Conservation (phyloP, 2,113 vertebrate species). For the Eudyptes chrysolophus region DNA sequence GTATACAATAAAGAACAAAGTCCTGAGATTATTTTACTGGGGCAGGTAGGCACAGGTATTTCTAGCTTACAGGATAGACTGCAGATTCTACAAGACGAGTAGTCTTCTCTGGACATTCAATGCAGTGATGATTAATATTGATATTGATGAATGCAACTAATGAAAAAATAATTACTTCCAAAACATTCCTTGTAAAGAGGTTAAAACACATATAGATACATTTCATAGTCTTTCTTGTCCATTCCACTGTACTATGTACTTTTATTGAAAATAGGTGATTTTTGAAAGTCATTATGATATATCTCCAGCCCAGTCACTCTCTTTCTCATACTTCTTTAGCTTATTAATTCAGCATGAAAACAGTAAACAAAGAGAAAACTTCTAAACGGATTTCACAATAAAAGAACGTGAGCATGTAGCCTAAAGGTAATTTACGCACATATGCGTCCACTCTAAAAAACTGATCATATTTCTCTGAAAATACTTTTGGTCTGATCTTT, state of each 20-base stretch:
- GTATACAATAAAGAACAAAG: not conserved
- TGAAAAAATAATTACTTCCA: not conserved
- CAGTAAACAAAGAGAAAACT: not conserved
- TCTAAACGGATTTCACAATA: not conserved
- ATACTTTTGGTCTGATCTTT: not conserved
- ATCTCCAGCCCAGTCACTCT: not conserved
- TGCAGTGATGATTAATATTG: not conserved
- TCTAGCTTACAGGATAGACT: not conserved
- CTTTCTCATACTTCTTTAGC: not conserved
- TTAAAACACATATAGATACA: not conserved
- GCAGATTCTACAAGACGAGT: not conserved
- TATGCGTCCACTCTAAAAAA: not conserved
- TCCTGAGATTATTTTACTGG: not conserved
- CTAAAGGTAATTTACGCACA: not conserved
- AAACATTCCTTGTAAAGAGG: not conserved
- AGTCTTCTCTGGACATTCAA: not conserved
- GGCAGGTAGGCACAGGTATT: not conserved
- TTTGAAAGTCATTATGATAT: not conserved
- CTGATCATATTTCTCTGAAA: not conserved
- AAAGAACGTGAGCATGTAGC: not conserved
- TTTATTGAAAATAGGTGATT: not conserved
- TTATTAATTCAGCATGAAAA: not conserved
- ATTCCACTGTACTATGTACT: not conserved
- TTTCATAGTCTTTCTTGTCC: not conserved
- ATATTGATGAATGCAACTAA: not conserved